Base-by-base conservation (phyloP, 1,140 invertebrate genomes). In the Grapholita molesta region DNA sequence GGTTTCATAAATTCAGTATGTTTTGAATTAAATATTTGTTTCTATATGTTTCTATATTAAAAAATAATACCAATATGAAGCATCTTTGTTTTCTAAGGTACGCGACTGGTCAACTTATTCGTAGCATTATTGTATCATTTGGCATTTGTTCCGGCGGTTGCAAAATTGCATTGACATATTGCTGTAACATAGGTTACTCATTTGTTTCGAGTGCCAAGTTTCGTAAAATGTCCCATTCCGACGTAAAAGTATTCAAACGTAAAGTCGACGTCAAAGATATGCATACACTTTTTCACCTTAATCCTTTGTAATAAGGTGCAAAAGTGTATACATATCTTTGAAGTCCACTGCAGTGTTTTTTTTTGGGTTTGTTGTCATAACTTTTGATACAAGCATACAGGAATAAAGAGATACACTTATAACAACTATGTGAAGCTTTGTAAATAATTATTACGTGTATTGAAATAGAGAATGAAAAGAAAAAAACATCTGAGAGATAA, bases 91-190 rank as follows among this genome's bases (percentile, higher is more conserved):
- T n/a, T 1, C 0, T 24, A n/a, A 25, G 53, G 9, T 55, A 7
- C 25, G 21, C 21, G 3, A 2, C 53, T 28, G 53, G 53, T 55
- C 53, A 55, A 55, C 64, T 57, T 65, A 73, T 74, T 70, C 68
- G 71, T 72, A 69, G 67, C 61, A 69, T 57, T 73, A 78, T 73
- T 69, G 70, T 72, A 64, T 72, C 66, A 77, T 75, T 77, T 79
- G 77, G 69, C 73, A 79, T 81, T 81, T 79, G 77, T 79, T 77
- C 77, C 72, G 73, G 71, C 55, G 72, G 68, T 79, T 77, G 64
- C 69, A 70, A 69, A 72, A 70, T 57, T 67, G 53, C 61, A 69
- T 73, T 74, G 73, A 72, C 70, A 78, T 75, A 70, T 72, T 69
- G 67, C 61, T 71, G 23, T 71, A 71, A 75, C 53, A 55, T 28